These are phyloP conservation scores for Melipona quadrifasciata DNA, from an alignment of 1,140 invertebrate species.

Conservation along the genomic window DNA sequence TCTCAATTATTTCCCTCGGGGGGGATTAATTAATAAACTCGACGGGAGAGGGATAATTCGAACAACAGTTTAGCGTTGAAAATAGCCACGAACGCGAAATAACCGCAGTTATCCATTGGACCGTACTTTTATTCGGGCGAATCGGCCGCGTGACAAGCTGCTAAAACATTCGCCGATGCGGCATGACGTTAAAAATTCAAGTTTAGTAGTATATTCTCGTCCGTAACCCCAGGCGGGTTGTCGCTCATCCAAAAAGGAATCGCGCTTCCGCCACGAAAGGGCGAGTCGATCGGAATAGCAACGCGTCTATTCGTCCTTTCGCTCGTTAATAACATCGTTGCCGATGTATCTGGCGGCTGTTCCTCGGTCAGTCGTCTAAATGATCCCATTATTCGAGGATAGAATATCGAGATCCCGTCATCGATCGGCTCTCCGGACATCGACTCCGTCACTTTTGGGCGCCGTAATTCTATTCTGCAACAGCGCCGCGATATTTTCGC, in stretches of 20 bases:
- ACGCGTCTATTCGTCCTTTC: too few relatives aligned
- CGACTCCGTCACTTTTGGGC: conserved; percentile 55
- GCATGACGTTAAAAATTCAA: neutral
- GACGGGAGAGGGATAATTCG: neutral
- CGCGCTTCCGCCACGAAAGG: neutral
- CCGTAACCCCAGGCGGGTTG: too few relatives aligned
- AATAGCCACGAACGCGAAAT: neutral
- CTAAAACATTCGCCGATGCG: neutral
- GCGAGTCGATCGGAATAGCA: neutral
- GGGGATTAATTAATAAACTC: neutral
- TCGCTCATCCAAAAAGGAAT: neutral
- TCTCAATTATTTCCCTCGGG: neutral
- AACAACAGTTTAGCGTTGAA: neutral
- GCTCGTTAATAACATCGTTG: neutral
- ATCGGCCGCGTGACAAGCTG: neutral
- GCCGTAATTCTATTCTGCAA: conserved; percentile 58
- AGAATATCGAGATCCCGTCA: conserved; percentile 39
- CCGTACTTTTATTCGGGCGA: too few relatives aligned
- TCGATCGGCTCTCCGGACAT: conserved; percentile 45
- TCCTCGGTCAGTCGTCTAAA: neutral
- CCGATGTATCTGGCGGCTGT: neutral
- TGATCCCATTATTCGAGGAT: neutral
- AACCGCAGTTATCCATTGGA: neutral
- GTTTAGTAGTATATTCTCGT: neutral
- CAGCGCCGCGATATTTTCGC: conserved; percentile 53